These are phyloP conservation scores for Malacoraja senta DNA, from an alignment of 2,797 vertebrate genomes.

Conservation along the genomic window DNA sequence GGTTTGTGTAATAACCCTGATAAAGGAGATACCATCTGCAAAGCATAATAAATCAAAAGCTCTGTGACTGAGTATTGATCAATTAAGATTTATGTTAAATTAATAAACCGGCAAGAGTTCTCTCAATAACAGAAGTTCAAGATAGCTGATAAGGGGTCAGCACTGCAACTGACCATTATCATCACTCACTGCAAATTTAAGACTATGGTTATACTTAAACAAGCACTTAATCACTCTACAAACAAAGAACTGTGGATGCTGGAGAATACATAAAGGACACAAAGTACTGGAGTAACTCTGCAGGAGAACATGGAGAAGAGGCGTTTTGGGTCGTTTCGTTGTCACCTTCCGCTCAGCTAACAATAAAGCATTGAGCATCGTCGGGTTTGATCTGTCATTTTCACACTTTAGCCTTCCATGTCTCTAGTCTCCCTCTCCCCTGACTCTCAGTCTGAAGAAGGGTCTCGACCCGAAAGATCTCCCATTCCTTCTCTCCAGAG, in stretches of 20 bases:
- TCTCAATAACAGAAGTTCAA: background rate
- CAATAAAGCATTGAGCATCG: too few relatives aligned
- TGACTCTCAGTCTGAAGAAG: too few relatives aligned
- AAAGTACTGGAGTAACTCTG: background rate
- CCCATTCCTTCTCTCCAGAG: too few relatives aligned
- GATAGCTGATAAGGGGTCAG: background rate
- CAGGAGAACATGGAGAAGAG: too few relatives aligned
- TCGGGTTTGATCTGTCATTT: too few relatives aligned
- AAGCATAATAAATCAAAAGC: background rate
- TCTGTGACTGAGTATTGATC: background rate
- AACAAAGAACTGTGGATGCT: too few relatives aligned
- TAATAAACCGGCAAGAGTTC: background rate
- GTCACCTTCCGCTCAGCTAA: too few relatives aligned
- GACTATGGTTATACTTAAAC: background rate
- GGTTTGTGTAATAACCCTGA: background rate
- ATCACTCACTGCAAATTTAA: background rate
- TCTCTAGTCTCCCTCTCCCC: too few relatives aligned
- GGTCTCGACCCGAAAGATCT: too few relatives aligned
- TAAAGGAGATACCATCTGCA: background rate
- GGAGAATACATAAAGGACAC: too few relatives aligned
- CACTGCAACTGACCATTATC: background rate
- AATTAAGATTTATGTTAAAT: constrained; percentile 3
- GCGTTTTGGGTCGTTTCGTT: too few relatives aligned
- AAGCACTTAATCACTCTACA: constrained; percentile 1
- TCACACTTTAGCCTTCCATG: too few relatives aligned